Percentiles rank a stretch among this genome's conserved stretches.
Evolutionary conservation across 2,888 invertebrate species (phyloP).

Genomic region (Cephalotes varians): DNA sequence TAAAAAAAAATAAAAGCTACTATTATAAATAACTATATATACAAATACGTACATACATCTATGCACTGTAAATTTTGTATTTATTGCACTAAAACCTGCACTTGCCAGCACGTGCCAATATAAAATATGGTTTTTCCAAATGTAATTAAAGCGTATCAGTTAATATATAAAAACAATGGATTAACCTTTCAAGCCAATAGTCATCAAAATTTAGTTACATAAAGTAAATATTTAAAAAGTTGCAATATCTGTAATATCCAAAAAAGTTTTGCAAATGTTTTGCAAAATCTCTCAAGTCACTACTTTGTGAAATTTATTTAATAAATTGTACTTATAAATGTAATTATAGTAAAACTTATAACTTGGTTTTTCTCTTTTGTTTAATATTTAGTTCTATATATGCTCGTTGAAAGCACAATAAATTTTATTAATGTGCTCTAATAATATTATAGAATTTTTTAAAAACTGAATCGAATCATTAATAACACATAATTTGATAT

Average conservation of each 20-base stretch:
- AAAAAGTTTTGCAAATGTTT: background rate
- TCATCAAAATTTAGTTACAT: background rate
- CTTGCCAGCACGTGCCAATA: background rate
- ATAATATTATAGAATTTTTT: too few species aligned
- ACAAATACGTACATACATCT: background rate
- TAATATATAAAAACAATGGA: background rate
- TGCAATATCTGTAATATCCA: background rate
- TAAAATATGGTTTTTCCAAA: background rate
- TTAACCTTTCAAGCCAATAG: background rate
- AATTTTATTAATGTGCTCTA: too few species aligned
- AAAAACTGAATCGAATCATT: too few species aligned
- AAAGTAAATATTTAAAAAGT: background rate
- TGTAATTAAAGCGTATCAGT: background rate
- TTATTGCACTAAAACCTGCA: background rate
- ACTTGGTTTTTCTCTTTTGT: background rate
- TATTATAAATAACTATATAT: too few species aligned
- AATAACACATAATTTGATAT: too few species aligned
- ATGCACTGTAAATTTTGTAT: background rate
- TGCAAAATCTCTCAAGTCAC: background rate
- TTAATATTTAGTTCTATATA: background rate
- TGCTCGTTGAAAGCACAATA: too few species aligned
- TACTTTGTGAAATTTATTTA: background rate
- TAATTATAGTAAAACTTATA: too few species aligned
- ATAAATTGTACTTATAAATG: background rate
- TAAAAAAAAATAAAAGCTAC: background rate